phyloP scores from a whole-genome alignment of 2,888 invertebrate species.

The Hirtodrosophila duncani region DNA sequence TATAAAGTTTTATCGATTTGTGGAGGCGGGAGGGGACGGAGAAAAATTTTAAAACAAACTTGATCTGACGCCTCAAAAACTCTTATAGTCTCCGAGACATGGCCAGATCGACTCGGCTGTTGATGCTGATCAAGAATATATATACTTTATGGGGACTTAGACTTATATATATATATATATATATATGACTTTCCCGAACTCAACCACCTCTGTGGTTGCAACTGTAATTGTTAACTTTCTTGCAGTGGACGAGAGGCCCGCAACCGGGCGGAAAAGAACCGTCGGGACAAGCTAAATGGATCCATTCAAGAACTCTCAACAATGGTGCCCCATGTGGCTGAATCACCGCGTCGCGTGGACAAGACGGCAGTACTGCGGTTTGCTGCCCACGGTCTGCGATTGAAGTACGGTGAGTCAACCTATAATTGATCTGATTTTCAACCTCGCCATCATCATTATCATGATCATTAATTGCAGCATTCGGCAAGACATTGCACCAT shows the following conservation, averaged over 20 bases:
- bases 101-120: too few species aligned
- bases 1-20: too few species aligned
- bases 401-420: conserved; percentile 81
- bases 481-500: conserved; percentile 80
- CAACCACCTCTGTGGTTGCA: conserved; percentile 19
- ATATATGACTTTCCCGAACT: too few species aligned
- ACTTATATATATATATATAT: too few species aligned
- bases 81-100: too few species aligned
- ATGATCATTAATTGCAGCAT: conserved; percentile 74
- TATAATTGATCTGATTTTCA: background rate
- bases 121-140: too few species aligned
- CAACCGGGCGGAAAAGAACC: conserved; percentile 93
- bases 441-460: background rate
- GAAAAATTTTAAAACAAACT: too few species aligned
- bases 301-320: conserved; percentile 90
- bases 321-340: conserved; percentile 90
- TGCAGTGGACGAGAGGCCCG: conserved; percentile 87
- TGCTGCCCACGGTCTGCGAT: conserved; percentile 90
- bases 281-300: conserved; percentile 92
- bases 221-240: background rate
- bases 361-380: conserved; percentile 93
- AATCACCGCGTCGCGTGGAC: conserved; percentile 90
- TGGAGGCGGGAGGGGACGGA: too few species aligned
- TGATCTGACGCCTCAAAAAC: too few species aligned
- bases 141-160: too few species aligned